Evolutionary conservation across 2,113 vertebrate genomes (phyloP).

Genomic region (Pleuronectes platessa): DNA sequence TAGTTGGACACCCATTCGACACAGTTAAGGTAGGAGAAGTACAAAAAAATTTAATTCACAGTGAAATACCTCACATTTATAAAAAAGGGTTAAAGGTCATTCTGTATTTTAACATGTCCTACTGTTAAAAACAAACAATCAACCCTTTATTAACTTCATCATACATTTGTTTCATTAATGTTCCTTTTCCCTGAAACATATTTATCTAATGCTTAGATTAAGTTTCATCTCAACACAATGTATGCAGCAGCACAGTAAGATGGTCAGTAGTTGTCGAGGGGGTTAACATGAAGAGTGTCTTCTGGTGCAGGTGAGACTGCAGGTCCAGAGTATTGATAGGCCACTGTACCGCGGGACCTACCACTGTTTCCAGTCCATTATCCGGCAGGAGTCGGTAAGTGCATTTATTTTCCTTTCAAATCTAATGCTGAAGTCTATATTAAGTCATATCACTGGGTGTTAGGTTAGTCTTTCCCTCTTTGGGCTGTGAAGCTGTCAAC

Average conservation of each 20-base stretch:
- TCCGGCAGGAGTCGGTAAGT: slow-evolving; percentile 95
- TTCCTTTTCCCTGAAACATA: neutral
- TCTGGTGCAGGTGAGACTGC: slow-evolving; percentile 91
- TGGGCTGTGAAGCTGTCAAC: no score
- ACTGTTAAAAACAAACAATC: no score
- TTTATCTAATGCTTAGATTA: neutral
- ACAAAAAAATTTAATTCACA: neutral
- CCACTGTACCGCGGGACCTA: slow-evolving; percentile 93
- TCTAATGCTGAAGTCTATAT: neutral
- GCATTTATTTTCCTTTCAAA: neutral
- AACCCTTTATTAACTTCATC: neutral
- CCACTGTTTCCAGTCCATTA: slow-evolving; percentile 96
- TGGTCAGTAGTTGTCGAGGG: neutral
- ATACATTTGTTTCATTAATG: neutral
- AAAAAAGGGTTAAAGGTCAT: no score
- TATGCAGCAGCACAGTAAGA: neutral
- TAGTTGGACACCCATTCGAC: slow-evolving; percentile 98
- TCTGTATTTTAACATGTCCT: no score
- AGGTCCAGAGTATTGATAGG: slow-evolving; percentile 92
- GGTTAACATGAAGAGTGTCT: slow-evolving; percentile 11
- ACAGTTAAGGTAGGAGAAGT: slow-evolving; percentile 90
- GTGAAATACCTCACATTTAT: neutral
- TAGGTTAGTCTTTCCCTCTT: no score
- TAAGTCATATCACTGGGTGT: neutral
- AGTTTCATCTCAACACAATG: no score